Evolutionary conservation across 2,797 vertebrate species (phyloP).

Genomic region (Esox lucius): DNA sequence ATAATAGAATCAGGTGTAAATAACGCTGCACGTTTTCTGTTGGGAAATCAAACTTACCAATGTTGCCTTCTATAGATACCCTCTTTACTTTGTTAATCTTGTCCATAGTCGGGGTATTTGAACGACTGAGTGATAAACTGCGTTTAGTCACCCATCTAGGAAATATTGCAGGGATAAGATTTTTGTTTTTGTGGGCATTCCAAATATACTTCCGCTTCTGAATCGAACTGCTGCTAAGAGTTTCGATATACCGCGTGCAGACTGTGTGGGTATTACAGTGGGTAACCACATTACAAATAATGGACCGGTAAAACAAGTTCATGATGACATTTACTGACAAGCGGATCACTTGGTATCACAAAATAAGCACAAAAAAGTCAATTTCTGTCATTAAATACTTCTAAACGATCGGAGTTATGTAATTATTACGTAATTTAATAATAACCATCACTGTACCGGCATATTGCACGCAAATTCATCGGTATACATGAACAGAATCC

Average conservation of each 20-base stretch:
- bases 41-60: conserved; percentile 59
- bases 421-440: too few relatives aligned
- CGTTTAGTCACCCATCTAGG: background rate
- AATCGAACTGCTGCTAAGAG: background rate
- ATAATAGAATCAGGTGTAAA: too few relatives aligned
- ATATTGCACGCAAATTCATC: too few relatives aligned
- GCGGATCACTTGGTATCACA: background rate
- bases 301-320: conserved; percentile 17
- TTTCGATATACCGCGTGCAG: conserved; percentile 14
- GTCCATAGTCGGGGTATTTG: background rate
- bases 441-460: too few relatives aligned
- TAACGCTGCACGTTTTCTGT: too few relatives aligned
- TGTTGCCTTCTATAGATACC: conserved; percentile 80
- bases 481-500: too few relatives aligned
- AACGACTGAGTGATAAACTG: conserved; percentile 17
- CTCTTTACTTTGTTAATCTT: conserved; percentile 57
- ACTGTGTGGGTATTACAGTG: background rate
- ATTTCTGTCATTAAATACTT: too few relatives aligned
- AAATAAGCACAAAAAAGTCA: background rate
- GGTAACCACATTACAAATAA: background rate
- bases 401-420: too few relatives aligned
- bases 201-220: background rate
- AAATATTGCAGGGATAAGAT: conserved; percentile 1
- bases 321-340: conserved; percentile 25
- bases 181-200: background rate